Conservation (phyloP, 2,888 invertebrate species). For the Trimorus sp. region DNA sequence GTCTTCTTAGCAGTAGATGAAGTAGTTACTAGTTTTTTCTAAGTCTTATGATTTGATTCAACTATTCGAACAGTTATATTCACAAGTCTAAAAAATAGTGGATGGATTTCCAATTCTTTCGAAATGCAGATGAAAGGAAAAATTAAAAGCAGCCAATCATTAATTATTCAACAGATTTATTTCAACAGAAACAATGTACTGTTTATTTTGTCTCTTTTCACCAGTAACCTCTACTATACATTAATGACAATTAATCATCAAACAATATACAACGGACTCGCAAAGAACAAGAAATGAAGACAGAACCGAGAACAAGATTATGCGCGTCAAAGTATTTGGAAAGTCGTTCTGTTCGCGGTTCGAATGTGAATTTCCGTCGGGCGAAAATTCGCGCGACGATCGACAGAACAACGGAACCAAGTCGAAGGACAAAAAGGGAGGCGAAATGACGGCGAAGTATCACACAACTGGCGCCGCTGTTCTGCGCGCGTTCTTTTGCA, state of each 20-base stretch:
- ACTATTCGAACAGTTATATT: too few relatives aligned
- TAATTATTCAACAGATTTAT: constrained; percentile 80
- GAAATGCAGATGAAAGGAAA: too few relatives aligned
- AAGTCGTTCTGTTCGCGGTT: too few relatives aligned
- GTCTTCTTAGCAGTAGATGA: too few relatives aligned
- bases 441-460: constrained; percentile 73
- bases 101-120: too few relatives aligned
- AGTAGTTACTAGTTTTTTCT: too few relatives aligned
- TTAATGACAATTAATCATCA: constrained; percentile 78
- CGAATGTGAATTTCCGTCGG: too few relatives aligned
- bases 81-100: too few relatives aligned
- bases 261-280: constrained; percentile 79
- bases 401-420: too few relatives aligned
- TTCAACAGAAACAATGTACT: constrained; percentile 81
- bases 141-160: neutral
- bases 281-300: constrained; percentile 67
- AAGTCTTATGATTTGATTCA: too few relatives aligned
- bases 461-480: constrained; percentile 72
- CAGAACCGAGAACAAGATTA: constrained; percentile 34
- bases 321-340: neutral
- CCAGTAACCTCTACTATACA: constrained; percentile 81
- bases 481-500: neutral
- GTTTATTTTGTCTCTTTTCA: constrained; percentile 77
- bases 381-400: constrained; percentile 6
- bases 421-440: constrained; percentile 5